Evolutionary conservation across 2,888 invertebrate genomes (phyloP), one percentile per base, ranked within the genome.

Genomic region (Eumerus sabulonum): DNA sequence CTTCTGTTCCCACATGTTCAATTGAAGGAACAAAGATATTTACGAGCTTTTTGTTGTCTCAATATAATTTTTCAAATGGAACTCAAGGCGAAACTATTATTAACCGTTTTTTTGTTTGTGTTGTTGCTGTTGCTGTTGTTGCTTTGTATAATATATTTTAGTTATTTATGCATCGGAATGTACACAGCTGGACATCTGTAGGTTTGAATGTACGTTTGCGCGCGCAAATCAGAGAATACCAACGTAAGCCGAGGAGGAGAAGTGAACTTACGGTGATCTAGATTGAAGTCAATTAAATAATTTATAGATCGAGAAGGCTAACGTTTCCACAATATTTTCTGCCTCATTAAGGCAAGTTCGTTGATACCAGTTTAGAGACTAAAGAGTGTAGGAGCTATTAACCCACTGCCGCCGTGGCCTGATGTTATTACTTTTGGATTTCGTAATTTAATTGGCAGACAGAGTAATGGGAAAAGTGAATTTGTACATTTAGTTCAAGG

Each of bases 41-140:
- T 84, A 84, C 84, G 84, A 83, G 83, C 84, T 83, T 84, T 85
- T 84, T 85, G 83, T 84, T 82, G 83, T 82, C 81, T 82, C 74
- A 82, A 77, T 82, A 82, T 82, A 83, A 83, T 83, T 83, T 83
- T 83, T 83, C 83, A 83, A 79, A 82, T 82, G 63, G 70, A 81
- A 73, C 67, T 77, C 66, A 62, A 77, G 72, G 72, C 42, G 57
- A 72, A 76, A 67, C 76, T 77, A 77, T 67, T 67, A 67, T 53
- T 57, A 62, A 67, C 38, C 16, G 47, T 62, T 66, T 53, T 9
- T 40, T 40, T n/a, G 40, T 7, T 27, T 27, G 2, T 27, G 27
- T 27, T 27, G 2, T 27, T 27, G 2, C 3, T 27, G 2, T 27
- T 27, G 27, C 2, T 27, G n/a, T n/a, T n/a, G n/a, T 27, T 27